Base-by-base conservation (phyloP, 2,888 invertebrate genomes). In the Ptychoptera albimana region DNA sequence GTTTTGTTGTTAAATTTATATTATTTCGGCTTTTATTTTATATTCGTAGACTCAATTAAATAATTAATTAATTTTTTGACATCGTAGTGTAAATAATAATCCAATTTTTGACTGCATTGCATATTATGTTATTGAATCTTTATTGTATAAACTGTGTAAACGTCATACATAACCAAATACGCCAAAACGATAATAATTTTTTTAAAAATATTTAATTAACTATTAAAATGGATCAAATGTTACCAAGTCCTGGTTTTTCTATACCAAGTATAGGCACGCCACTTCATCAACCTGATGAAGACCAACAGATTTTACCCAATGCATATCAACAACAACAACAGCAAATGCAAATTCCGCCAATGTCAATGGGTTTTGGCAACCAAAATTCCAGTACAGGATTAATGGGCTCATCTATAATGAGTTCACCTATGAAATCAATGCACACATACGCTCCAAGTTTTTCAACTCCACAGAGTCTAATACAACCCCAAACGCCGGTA, bases 251-350 rank as follows among this genome's bases (percentile, higher is more conserved):
- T 14, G 86, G 84, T 50, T 82, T 80, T 57, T 85, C 84, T 54
- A 87, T 89, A 63, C 88, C 88, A 50, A 88, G 87, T 56, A 86
- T 91, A 60, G 88, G 85, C 45, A 91, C 89, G 7, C 89, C 91
- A 2, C 62, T 88, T 12, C 88, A 89, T 69, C 88, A 88, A 56
- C 85, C 86, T 14, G 88, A 89, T 60, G 87, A 89, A 59, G 91
- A 91, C 62, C 88, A 89, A 61, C 82, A 85, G 61, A 89, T 89
- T 54, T 71, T 88, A 42, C 84, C 87, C 41, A 83, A 83, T 72
- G 84, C 86, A 1, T 70, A 86, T 53, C 79, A 79, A 53, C 83
- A 84, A 55, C 75, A 77, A 64, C 71, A 74, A 4, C 23, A 23
- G 23, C 75, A 68, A 71, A 59, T 50, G 41, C 54, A 57, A 39